These are phyloP conservation scores for Trypoxylon attenuatum DNA, from an alignment of 2,888 invertebrate genomes.

Conservation along the genomic window DNA sequence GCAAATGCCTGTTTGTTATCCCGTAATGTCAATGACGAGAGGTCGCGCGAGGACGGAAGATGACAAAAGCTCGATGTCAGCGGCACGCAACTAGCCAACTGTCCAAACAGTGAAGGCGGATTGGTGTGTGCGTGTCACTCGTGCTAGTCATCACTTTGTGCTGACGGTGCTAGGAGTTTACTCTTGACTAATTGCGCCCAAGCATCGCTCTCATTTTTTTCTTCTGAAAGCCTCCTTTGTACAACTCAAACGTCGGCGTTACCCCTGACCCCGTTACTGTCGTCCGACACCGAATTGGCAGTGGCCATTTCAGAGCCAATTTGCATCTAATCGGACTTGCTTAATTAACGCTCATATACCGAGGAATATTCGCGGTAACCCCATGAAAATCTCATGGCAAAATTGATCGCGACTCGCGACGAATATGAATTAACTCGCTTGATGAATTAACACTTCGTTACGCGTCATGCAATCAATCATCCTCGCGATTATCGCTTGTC, in stretches of 20 bases:
- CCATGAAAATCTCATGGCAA: too few species aligned
- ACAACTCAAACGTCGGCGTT: background rate
- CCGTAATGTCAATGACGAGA: background rate
- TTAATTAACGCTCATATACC: background rate
- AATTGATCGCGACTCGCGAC: too few species aligned
- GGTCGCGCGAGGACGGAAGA: background rate
- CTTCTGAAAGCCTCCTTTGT: background rate
- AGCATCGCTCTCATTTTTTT: background rate
- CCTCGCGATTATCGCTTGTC: too few species aligned
- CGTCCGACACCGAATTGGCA: background rate
- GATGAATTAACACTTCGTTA: too few species aligned
- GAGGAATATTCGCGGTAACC: too few species aligned
- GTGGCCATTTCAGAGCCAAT: background rate
- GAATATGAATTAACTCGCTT: too few species aligned
- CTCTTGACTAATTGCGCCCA: background rate
- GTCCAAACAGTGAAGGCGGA: slow-evolving; percentile 7
- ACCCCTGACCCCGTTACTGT: background rate
- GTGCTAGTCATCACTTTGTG: background rate
- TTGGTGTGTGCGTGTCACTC: background rate
- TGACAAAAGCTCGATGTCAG: slow-evolving; percentile 1
- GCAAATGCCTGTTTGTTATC: background rate
- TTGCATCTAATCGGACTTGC: background rate
- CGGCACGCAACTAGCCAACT: background rate
- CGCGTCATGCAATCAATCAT: too few species aligned
- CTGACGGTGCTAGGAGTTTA: background rate